A percentile compares a stretch with the other conserved stretches of the same genome.
Conservation (phyloP, 2,888 invertebrate genomes). For the Ectropis crepuscularia region DNA sequence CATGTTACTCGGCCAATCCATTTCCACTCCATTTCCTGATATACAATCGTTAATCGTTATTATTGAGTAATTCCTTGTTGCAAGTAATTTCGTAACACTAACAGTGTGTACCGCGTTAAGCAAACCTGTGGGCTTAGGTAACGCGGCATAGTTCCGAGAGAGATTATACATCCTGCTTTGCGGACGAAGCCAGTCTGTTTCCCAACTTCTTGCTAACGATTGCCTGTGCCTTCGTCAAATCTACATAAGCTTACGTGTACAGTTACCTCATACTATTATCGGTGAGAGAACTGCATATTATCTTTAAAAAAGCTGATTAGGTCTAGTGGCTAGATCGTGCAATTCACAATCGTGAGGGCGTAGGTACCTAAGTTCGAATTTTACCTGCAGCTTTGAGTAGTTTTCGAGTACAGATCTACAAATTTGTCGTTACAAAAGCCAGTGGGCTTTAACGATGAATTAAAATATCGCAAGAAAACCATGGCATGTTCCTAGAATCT, state of each 20-base stretch:
- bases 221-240: slow-evolving; percentile 13
- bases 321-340: no score
- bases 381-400: no score
- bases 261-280: background rate
- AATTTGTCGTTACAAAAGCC: no score
- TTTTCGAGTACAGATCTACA: no score
- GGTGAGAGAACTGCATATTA: background rate
- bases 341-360: no score
- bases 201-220: slow-evolving; percentile 41
- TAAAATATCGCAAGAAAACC: no score
- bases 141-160: slow-evolving; percentile 74
- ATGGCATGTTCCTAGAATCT: no score
- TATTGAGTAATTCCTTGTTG: slow-evolving; percentile 51
- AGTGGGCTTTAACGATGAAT: no score
- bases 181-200: slow-evolving; percentile 54
- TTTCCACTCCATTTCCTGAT: slow-evolving; percentile 32
- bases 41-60: slow-evolving; percentile 43
- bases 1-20: background rate
- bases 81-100: slow-evolving; percentile 64
- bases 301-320: no score
- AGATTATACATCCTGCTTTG: slow-evolving; percentile 70
- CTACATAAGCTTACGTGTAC: background rate
- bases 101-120: slow-evolving; percentile 56
- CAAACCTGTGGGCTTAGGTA: slow-evolving; percentile 72
- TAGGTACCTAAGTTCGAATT: no score